A percentile compares a stretch with the other conserved stretches of the same genome.
These are phyloP conservation scores for Natator depressus DNA, from an alignment of 2,113 vertebrate species.

Conservation along the genomic window DNA sequence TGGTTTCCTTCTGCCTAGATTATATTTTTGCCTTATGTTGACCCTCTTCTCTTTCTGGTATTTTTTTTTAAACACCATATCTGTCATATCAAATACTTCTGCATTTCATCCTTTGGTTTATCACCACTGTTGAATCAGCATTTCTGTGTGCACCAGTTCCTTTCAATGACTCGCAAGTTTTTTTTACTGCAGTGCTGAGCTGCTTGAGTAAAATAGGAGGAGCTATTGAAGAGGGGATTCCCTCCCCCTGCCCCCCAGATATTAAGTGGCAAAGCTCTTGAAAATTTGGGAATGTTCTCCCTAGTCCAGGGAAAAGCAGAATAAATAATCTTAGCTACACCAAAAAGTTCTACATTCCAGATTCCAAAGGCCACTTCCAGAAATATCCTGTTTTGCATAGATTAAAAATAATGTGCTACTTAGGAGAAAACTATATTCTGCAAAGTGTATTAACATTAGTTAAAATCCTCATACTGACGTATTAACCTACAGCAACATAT, in stretches of 20 bases:
- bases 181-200: neutral
- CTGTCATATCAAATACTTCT: neutral
- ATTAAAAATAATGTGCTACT: neutral
- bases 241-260: rapidly evolving
- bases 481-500: conserved; percentile 41
- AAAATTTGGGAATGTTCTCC: neutral
- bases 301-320: neutral
- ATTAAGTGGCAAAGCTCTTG: neutral
- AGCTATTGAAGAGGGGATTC: neutral
- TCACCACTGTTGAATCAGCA: neutral
- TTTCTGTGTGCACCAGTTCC: neutral
- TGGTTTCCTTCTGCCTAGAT: neutral
- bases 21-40: neutral
- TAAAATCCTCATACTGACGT: conserved; percentile 8
- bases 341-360: neutral
- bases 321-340: neutral
- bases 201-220: neutral
- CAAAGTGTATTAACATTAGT: conserved; percentile 37
- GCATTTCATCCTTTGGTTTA: neutral
- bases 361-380: neutral
- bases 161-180: neutral
- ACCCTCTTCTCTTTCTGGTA: neutral
- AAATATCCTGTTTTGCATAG: neutral
- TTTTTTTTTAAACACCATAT: neutral
- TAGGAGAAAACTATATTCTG: conserved; percentile 10